Base-by-base conservation (phyloP, 2,113 vertebrate genomes). In the Ceuthmochares aereus region DNA sequence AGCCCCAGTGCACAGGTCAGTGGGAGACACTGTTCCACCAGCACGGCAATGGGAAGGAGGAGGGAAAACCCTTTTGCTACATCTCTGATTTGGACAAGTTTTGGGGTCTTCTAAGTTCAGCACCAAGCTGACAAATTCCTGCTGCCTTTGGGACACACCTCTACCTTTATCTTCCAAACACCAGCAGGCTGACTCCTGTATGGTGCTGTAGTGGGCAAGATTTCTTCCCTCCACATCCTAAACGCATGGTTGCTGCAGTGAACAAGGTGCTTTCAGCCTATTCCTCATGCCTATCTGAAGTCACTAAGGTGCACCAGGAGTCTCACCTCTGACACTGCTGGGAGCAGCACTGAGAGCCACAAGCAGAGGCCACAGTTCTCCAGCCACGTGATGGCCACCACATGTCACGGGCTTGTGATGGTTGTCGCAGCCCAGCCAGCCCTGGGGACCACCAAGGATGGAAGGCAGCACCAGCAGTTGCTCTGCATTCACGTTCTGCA, bases 401-500 rank as follows among this genome's bases (percentile, higher is more conserved):
- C 5, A 1, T 1, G 2, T 29, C 66, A 32, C 36, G 27, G 56
- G 23, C 58, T 2, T 3, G 1, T n/a, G 4, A 0, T 0, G 7
- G 42, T 4, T 25, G 10, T 1, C 40, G 2, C n/a, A 21, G 74
- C 22, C 23, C 47, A 26, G 78, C 6, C 43, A 9, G 49, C 0
- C 0, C 55, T 5, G 0, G 1, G 66, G n/a, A 40, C 16, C 43
- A 12, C 20, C 8, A 2, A 0, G 0, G 52, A 17, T 2, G 9
- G 58, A 30, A 29, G 1, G 8, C 0, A 0, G 73, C 40, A 13
- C 37, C 49, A n/a, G 59, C 30, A 29, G 10, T 0, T 9, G 55
- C 47, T 17, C 76, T 27, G 12, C 5, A 4, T 5, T 17, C 70
- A 21, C 19, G 18, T 32, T 22, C 60, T n/a, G 45, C 4, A 3